Conservation (phyloP, 2,113 vertebrate genomes). For the Paedocypris sp. region DNA sequence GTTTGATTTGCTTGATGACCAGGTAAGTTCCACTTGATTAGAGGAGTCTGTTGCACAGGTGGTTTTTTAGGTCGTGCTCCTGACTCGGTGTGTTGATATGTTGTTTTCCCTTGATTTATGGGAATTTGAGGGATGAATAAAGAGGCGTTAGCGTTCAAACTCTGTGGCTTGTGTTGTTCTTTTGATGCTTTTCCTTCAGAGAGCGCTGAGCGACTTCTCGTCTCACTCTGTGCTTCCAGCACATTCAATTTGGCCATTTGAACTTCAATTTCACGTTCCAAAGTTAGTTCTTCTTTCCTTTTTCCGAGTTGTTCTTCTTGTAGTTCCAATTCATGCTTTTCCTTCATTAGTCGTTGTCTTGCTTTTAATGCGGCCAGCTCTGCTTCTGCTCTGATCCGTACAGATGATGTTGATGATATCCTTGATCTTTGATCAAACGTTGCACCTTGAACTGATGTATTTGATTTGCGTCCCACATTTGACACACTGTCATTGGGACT, state of each 20-base stretch:
- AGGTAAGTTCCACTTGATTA: background rate
- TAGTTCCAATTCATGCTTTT: background rate
- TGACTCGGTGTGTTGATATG: background rate
- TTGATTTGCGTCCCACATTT: background rate
- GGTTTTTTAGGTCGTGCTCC: background rate
- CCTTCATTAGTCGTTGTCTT: background rate
- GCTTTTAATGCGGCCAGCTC: background rate
- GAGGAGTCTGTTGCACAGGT: background rate
- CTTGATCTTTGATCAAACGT: background rate
- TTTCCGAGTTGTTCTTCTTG: background rate
- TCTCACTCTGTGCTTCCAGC: background rate
- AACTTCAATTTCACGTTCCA: background rate
- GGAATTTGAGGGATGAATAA: background rate
- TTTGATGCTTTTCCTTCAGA: background rate
- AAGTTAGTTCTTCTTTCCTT: background rate
- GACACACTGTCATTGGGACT: constrained; percentile 4
- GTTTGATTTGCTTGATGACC: background rate
- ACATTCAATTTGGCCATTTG: constrained; percentile 9
- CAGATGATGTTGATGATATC: background rate
- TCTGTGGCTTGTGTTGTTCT: background rate
- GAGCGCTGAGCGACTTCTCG: background rate
- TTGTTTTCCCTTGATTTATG: background rate
- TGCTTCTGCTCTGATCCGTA: background rate
- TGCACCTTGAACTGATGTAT: background rate
- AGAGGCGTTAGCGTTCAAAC: background rate